Evolutionary conservation across 2,113 vertebrate genomes (phyloP).

Genomic region (Edolisoma coerulescens): DNA sequence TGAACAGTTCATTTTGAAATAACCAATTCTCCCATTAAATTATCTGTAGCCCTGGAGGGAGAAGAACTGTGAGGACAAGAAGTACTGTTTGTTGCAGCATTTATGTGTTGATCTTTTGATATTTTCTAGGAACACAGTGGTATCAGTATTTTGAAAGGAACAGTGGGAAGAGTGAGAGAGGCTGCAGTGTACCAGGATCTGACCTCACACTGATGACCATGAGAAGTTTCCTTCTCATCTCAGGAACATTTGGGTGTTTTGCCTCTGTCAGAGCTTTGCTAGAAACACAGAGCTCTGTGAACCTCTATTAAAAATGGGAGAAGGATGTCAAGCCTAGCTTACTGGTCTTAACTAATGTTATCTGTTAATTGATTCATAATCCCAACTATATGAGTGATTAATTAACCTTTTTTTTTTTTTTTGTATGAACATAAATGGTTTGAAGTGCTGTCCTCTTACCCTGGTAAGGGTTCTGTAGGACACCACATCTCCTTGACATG

Average conservation of each 20-base stretch:
- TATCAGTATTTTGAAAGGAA: background rate
- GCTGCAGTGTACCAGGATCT: background rate
- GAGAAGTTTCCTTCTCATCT: background rate
- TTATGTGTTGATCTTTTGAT: background rate
- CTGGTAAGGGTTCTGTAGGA: background rate
- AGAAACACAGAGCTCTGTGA: background rate
- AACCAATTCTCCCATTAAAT: constrained; percentile 43
- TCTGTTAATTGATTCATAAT: background rate
- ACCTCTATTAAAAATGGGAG: background rate
- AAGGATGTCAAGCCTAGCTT: background rate
- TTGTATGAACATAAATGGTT: background rate
- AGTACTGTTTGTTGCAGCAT: background rate
- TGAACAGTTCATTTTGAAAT: constrained; percentile 29
- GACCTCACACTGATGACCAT: background rate
- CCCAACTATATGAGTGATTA: background rate
- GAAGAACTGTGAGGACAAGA: background rate
- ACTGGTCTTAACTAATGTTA: background rate
- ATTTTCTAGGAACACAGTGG: background rate
- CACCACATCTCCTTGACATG: rapidly evolving
- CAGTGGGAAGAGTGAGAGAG: background rate
- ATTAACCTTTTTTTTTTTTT: background rate
- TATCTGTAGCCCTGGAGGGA: background rate
- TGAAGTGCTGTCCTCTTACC: background rate
- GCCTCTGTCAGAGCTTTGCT: background rate
- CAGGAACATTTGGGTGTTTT: background rate